A percentile compares a stretch with the other conserved stretches of the same genome.
phyloP scores from a whole-genome alignment of 2,797 vertebrate species.

The Sebastes melanostomus region DNA sequence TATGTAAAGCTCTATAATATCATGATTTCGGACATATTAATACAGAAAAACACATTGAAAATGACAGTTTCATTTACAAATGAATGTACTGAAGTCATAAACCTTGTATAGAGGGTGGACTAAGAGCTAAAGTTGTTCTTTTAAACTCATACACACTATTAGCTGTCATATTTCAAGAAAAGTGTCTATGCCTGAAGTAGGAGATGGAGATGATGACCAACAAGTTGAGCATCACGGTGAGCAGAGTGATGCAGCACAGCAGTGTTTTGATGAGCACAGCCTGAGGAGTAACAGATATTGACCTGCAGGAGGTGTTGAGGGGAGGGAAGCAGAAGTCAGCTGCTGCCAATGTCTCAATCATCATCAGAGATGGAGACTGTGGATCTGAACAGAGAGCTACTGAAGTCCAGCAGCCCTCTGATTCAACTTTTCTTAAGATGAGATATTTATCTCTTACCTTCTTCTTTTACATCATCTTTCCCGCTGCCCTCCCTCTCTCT shows the following conservation, averaged over 20 bases:
- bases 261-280: constrained; percentile 6
- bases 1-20: no score
- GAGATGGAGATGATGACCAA: constrained; percentile 71
- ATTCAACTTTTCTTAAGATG: neutral
- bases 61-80: no score
- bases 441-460: neutral
- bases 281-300: neutral
- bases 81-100: no score
- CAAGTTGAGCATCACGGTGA: constrained; percentile 31
- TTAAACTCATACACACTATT: no score
- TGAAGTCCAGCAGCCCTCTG: neutral
- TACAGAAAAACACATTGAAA: no score
- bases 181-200: no score
- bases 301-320: constrained; percentile 10
- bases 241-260: constrained; percentile 20
- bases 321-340: neutral
- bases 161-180: no score
- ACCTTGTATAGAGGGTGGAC: no score
- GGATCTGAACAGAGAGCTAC: neutral
- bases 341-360: neutral
- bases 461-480: no score
- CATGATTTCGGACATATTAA: no score
- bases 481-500: no score
- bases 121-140: no score
- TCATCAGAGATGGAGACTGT: neutral